Evolutionary conservation across 2,888 invertebrate species (phyloP).

Genomic region (Cacoxenus indagator): DNA sequence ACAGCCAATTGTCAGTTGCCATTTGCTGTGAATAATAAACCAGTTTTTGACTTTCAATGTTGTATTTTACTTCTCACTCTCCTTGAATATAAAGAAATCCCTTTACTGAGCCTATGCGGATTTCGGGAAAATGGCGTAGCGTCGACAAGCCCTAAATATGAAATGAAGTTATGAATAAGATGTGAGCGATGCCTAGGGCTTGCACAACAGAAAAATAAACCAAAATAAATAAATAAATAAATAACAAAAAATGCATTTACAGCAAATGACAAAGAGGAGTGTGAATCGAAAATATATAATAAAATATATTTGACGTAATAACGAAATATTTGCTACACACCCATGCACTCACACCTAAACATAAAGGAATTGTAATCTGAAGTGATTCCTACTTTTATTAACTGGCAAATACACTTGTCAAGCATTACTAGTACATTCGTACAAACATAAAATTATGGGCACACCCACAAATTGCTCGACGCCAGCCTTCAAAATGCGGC

Average conservation of each 20-base stretch:
- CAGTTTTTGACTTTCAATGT: conserved; percentile 1
- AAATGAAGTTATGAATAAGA: conserved; percentile 13
- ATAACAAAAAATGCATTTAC: neutral
- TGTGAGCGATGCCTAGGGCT: too few relatives aligned
- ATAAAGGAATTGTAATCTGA: neutral
- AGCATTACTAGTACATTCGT: conserved; percentile 27
- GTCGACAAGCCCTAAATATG: conserved; percentile 29
- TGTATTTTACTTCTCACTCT: neutral
- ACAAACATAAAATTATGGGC: neutral
- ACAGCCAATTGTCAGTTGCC: neutral
- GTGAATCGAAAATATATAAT: too few relatives aligned
- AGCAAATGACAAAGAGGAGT: too few relatives aligned
- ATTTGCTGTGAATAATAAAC: conserved; percentile 36
- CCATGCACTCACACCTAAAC: conserved; percentile 30
- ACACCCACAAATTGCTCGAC: neutral
- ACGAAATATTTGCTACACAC: neutral
- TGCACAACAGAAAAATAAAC: too few relatives aligned
- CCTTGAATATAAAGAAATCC: too few relatives aligned
- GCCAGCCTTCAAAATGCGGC: neutral
- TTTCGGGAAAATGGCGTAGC: conserved; percentile 6
- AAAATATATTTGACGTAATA: too few relatives aligned
- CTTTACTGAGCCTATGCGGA: neutral
- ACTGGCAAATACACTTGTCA: conserved; percentile 55
- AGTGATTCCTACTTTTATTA: conserved; percentile 52
- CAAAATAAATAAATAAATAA: neutral